Evolutionary conservation across 2,888 invertebrate species (phyloP).

Genomic region (Cryptocheilus praepositus): DNA sequence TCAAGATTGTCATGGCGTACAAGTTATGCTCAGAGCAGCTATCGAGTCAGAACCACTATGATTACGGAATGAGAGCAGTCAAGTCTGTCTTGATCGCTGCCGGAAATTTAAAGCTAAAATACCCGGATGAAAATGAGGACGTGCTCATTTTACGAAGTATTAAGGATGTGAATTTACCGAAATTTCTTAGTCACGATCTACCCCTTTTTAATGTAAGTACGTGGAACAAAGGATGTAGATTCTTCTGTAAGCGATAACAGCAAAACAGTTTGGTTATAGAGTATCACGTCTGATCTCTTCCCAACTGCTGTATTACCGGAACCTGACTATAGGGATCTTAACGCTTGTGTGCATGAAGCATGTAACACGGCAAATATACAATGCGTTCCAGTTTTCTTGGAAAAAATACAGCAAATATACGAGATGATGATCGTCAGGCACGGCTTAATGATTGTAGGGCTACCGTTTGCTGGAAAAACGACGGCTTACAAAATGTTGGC

Average conservation of each 20-base stretch:
- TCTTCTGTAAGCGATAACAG: too few species aligned
- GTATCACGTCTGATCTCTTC: slow-evolving; percentile 81
- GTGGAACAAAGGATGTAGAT: too few species aligned
- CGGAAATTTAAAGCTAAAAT: slow-evolving; percentile 80
- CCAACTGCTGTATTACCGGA: slow-evolving; percentile 78
- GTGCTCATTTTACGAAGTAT: slow-evolving; percentile 80
- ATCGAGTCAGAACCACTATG: slow-evolving; percentile 81
- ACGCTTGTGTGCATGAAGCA: slow-evolving; percentile 80
- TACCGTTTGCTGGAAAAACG: slow-evolving; percentile 78
- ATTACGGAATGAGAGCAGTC: slow-evolving; percentile 83
- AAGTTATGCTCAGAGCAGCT: slow-evolving; percentile 81
- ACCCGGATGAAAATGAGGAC: slow-evolving; percentile 79
- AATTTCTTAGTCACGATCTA: slow-evolving; percentile 78
- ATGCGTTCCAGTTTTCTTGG: slow-evolving; percentile 80
- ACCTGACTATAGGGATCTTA: slow-evolving; percentile 86
- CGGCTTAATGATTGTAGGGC: slow-evolving; percentile 81
- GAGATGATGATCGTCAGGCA: slow-evolving; percentile 81
- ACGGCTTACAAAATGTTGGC: slow-evolving; percentile 77
- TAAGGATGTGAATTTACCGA: slow-evolving; percentile 81
- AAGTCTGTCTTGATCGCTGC: slow-evolving; percentile 81
- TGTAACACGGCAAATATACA: slow-evolving; percentile 87
- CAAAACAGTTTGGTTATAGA: too few species aligned
- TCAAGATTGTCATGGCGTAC: slow-evolving; percentile 82
- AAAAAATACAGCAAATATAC: slow-evolving; percentile 79
- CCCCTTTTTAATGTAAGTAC: slow-evolving; percentile 77